Base-by-base conservation (phyloP, 2,888 invertebrate genomes). In the Chrysotoxum bicinctum region DNA sequence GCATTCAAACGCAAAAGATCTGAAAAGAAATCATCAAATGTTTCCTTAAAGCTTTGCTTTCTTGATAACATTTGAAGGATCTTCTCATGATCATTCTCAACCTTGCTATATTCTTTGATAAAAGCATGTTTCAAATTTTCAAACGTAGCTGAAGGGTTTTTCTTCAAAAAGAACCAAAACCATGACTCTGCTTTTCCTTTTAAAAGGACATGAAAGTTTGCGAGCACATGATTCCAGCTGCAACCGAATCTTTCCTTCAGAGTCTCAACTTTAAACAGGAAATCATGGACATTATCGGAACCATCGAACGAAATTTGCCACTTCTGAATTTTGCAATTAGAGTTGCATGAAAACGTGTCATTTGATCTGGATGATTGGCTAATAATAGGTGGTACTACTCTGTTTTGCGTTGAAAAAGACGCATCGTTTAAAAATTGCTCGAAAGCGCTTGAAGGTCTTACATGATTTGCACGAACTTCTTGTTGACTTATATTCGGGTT, bases 11-110 rank as follows among this genome's bases (percentile, higher is more conserved):
- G 48, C 7, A 66, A 32, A 14, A 66, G 21, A 35, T 66, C 66
- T 0, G 35, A 48, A 10, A 50, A 66, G n/a, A 19, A 66, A 66
- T 66, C 66, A 19, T 66, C 66, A 21, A 66, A 66, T 2, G 66
- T 32, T 35, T 66, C 66, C 9, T 66, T 50, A 21, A 9, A 50
- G 3, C 23, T 14, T 66, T 66, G 66, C 3, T 8, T 30, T 8
- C 66, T 6, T 1, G 62, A 14, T 2, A 62, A 3, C 43, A 62
- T 43, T 43, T 16, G 8, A 40, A 48, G 3, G 12, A 54, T 16
- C 3, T 54, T 54, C 4, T 54, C 54, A 16, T 54, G 54, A 16
- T 54, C 54, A n/a, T 54, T 32, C 10, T 54, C 30, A 8, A 54
- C n/a, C 3, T 54, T 54, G 32, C 30, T 54, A 9, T n/a, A 52